Percentiles rank a stretch among this genome's conserved stretches.
These are phyloP conservation scores for Micronycteris hirsuta DNA, from an alignment of 2,113 vertebrate genomes.

Conservation along the genomic window DNA sequence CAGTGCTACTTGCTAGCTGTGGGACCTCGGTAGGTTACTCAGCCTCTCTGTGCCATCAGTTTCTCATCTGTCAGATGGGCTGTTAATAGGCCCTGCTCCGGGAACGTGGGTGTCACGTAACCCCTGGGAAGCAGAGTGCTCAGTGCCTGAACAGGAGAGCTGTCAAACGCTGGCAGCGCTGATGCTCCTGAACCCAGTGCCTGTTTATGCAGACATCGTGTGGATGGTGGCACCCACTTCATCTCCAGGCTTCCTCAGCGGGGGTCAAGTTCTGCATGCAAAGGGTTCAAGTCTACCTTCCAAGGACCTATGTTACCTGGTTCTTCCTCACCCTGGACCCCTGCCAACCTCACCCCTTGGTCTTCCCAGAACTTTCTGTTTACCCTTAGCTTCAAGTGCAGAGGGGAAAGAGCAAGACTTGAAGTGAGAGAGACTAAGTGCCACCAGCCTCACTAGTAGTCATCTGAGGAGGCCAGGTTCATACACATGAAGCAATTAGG, in stretches of 20 bases:
- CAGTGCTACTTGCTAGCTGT: background rate
- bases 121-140: background rate
- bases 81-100: background rate
- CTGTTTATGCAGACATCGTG: background rate
- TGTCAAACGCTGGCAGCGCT: background rate
- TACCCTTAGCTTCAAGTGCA: background rate
- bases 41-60: background rate
- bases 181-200: background rate
- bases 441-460: background rate
- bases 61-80: background rate
- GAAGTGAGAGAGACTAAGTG: background rate
- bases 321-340: background rate
- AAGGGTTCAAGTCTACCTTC: background rate
- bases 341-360: background rate
- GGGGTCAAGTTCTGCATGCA: background rate
- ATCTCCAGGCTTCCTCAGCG: background rate
- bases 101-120: no score
- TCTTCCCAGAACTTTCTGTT: background rate
- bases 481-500: background rate
- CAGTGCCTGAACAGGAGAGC: background rate
- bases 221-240: background rate
- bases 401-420: background rate
- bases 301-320: background rate
- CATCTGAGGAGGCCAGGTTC: background rate
- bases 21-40: background rate